These are phyloP conservation scores for Zosterops pallidus DNA, from an alignment of 2,113 vertebrate genomes.

Conservation along the genomic window DNA sequence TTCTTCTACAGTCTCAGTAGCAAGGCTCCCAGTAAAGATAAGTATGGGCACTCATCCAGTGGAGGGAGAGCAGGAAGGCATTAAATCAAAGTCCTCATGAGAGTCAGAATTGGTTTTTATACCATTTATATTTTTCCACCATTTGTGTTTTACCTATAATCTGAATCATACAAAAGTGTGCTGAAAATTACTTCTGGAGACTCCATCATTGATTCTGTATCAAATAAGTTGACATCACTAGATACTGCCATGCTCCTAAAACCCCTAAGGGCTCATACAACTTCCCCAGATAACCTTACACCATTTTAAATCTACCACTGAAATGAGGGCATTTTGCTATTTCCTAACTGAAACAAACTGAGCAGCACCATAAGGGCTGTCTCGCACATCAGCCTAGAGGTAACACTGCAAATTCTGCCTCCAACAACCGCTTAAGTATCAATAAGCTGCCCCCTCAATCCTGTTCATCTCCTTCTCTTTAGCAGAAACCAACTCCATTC, in stretches of 20 bases:
- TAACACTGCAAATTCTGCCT: background rate
- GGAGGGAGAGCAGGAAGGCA: background rate
- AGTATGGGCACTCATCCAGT: background rate
- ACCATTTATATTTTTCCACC: background rate
- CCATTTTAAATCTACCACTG: background rate
- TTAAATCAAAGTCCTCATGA: background rate
- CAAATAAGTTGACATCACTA: background rate
- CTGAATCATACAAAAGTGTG: background rate
- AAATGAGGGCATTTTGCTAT: background rate
- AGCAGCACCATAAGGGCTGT: background rate
- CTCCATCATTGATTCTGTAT: background rate
- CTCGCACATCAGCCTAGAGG: background rate
- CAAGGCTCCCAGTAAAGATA: background rate
- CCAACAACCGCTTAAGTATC: background rate
- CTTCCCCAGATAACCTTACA: background rate
- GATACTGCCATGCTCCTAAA: background rate
- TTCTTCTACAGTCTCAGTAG: background rate
- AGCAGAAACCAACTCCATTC: background rate
- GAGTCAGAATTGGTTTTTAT: background rate
- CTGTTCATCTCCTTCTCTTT: background rate
- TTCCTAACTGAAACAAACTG: background rate
- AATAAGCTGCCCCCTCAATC: background rate
- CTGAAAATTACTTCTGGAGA: background rate
- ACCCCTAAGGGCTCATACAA: background rate
- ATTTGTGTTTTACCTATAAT: background rate